Evolutionary conservation across 2,113 vertebrate genomes (phyloP), one percentile per base, ranked within the genome.

Genomic region (Lampris megalopsis): DNA sequence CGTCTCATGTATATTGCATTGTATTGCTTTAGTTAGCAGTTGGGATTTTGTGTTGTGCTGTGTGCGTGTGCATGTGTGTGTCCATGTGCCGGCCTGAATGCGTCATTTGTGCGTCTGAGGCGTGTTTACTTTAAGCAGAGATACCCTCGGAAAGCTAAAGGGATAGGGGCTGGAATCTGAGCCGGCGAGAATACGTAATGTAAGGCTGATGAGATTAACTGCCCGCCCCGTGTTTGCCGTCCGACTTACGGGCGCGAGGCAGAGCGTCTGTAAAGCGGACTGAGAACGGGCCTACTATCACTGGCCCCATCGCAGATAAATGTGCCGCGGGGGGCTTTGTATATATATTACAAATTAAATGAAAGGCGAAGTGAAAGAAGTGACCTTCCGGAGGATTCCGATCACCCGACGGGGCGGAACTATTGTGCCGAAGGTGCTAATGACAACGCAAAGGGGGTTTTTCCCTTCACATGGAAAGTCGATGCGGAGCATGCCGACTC

Each of bases 311-410:
- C 67, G 54, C 70, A 78, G 81, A 92, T 90, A 92, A 85, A 79
- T 69, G 72, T 73, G 68, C 63, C 63, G 74, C 65, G 40, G 52
- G 68, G 59, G 72, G 68, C 74, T 84, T 84, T 90, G 88, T 86
- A 91, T 92, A 88, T 88, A 91, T 90, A 90, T 89, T 89, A 78
- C 86, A 89, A 91, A 90, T 92, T 88, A 89, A 90, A 89, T 6
- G 4, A 60, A 54, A 75, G 73, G 84, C 67, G 71, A 68, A 70
- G 38, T 79, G 69, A 73, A 48, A 75, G 84, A 77, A 62, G 68
- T 42, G 42, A 86, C 75, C 77, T 84, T 84, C 75, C 45, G 48
- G 53, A 79, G 74, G 66, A 84, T 89, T 77, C 50, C 47, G 65
- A 82, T 85, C 63, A 74, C 56, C 68, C 61, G 56, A 9, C 63